Conservation (phyloP, 1,140 invertebrate genomes). For the Homarus americanus region DNA sequence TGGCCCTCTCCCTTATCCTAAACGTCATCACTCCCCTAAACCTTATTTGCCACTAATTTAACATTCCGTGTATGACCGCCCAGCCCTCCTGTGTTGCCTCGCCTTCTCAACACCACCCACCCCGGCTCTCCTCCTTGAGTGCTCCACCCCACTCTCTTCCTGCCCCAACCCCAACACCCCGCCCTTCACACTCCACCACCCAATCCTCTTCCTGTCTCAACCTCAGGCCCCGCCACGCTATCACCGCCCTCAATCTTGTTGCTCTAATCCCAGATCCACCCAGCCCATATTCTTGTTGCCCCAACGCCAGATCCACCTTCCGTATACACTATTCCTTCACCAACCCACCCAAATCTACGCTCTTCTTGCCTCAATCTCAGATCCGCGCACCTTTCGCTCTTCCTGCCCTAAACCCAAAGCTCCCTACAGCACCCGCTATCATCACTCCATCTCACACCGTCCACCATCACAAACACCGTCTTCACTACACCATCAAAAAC, state of each 20-base stretch:
- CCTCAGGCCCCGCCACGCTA: too few species aligned
- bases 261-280: too few species aligned
- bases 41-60: conserved; percentile 34
- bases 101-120: not conserved
- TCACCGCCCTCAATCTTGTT: too few species aligned
- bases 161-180: not conserved
- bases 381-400: too few species aligned
- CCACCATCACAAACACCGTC: not conserved
- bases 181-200: not conserved
- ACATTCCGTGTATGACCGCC: conserved; percentile 17
- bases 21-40: not conserved
- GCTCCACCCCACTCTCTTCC: not conserved
- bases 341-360: too few species aligned
- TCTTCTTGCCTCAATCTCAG: too few species aligned
- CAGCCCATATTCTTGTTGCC: too few species aligned
- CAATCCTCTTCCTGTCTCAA: not conserved
- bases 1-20: not conserved
- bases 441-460: not conserved
- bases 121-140: not conserved
- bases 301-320: too few species aligned
- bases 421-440: not conserved
- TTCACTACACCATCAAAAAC: not conserved
- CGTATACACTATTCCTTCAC: too few species aligned
- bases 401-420: too few species aligned
- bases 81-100: not conserved